Conservation (phyloP, 2,888 invertebrate genomes). For the Tillus elongatus region DNA sequence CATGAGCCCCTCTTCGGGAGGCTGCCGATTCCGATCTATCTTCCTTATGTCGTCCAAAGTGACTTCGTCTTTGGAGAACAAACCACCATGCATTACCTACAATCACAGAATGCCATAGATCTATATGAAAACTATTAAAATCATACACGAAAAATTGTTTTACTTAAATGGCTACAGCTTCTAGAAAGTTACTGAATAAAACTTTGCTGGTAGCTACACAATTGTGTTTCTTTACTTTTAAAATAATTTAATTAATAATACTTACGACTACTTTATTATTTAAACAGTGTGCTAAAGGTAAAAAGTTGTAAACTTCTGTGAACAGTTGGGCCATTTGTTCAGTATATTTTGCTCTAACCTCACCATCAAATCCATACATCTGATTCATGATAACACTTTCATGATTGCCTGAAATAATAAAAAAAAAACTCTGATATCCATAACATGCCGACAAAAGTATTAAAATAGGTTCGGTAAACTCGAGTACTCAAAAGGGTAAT, state of each 20-base stretch:
- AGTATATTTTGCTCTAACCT: constrained; percentile 93
- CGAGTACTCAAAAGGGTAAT: no score
- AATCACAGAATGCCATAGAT: constrained; percentile 10
- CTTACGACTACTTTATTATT: constrained; percentile 69
- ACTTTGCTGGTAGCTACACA: no score
- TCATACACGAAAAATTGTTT: no score
- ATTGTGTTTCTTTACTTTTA: no score
- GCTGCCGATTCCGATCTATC: constrained; percentile 89
- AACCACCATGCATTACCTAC: constrained; percentile 95
- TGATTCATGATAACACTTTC: constrained; percentile 98
- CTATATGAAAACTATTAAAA: no score
- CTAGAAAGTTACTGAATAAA: no score
- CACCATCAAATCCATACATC: constrained; percentile 99
- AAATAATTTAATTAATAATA: no score
- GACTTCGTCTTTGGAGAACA: constrained; percentile 89
- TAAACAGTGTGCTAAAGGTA: constrained; percentile 92
- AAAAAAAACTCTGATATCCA: constrained; percentile 10
- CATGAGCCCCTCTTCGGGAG: constrained; percentile 94
- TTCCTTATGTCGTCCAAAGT: constrained; percentile 86
- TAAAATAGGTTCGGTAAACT: no score
- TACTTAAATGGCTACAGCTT: no score
- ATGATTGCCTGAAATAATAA: constrained; percentile 73
- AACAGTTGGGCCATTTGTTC: constrained; percentile 94
- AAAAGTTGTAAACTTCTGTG: constrained; percentile 97
- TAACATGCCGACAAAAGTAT: no score